Evolutionary conservation across 2,113 vertebrate genomes (phyloP).

Genomic region (Coreoperca whiteheadi): DNA sequence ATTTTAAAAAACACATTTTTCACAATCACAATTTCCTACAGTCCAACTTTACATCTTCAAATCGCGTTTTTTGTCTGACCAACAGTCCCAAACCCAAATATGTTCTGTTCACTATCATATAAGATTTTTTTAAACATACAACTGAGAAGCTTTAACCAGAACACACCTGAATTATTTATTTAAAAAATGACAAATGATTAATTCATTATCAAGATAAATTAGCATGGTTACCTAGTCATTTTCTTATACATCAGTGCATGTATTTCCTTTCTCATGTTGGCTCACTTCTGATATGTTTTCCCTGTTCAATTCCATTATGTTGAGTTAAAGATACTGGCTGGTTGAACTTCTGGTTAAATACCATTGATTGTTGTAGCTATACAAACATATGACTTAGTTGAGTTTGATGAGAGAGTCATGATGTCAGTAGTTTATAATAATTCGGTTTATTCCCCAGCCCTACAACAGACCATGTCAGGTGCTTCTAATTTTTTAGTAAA

Average conservation of each 20-base stretch:
- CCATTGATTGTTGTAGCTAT: neutral
- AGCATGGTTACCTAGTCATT: neutral
- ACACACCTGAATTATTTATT: neutral
- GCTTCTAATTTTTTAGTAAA: neutral
- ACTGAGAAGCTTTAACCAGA: neutral
- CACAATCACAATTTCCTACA: neutral
- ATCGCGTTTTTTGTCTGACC: neutral
- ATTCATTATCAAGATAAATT: neutral
- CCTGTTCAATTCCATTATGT: neutral
- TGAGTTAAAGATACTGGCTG: neutral
- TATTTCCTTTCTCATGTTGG: neutral
- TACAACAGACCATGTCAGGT: neutral
- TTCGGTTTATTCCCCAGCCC: neutral
- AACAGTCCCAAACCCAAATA: neutral
- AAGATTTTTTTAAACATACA: neutral
- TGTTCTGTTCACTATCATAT: neutral
- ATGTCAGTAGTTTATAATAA: neutral
- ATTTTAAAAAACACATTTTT: no score
- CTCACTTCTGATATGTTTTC: neutral
- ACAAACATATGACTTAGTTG: neutral
- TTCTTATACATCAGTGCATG: neutral
- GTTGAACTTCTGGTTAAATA: neutral
- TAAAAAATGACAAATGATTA: neutral
- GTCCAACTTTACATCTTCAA: neutral
- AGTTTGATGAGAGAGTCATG: neutral